Conservation (phyloP, 2,888 invertebrate genomes). For the Caenorhabditis wallacei region DNA sequence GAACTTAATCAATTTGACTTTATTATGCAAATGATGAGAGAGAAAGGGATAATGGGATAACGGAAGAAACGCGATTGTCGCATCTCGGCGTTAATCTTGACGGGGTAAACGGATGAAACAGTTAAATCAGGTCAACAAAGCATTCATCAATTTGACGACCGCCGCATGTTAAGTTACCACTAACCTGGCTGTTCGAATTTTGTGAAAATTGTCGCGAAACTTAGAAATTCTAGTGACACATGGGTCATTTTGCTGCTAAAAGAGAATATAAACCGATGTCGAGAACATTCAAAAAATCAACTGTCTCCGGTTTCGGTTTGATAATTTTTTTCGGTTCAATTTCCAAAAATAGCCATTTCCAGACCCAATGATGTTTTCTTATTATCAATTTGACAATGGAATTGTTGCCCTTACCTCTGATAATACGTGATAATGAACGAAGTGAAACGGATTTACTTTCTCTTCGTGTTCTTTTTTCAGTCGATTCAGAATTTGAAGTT, state of each 20-base stretch:
- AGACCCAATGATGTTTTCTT: slow-evolving; percentile 31
- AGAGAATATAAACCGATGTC: not conserved
- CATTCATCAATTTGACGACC: slow-evolving; percentile 51
- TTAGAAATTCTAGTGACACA: slow-evolving; percentile 19
- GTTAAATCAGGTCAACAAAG: slow-evolving; percentile 63
- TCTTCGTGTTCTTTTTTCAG: slow-evolving; percentile 9
- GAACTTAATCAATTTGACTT: not conserved
- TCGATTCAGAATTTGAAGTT: not conserved
- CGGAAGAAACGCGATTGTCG: slow-evolving; percentile 23
- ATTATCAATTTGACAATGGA: slow-evolving; percentile 30
- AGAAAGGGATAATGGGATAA: slow-evolving; percentile 50
- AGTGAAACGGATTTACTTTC: slow-evolving; percentile 35
- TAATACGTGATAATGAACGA: slow-evolving; percentile 48
- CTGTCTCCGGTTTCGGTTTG: slow-evolving; percentile 18
- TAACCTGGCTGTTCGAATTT: slow-evolving; percentile 19
- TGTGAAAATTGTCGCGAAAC: slow-evolving; percentile 6
- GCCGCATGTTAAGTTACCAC: slow-evolving; percentile 41
- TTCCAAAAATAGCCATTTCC: slow-evolving; percentile 40
- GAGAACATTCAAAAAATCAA: slow-evolving; percentile 2
- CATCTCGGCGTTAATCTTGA: slow-evolving; percentile 34
- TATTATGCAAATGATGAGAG: slow-evolving; percentile 55
- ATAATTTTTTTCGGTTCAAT: not conserved
- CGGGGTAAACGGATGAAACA: slow-evolving; percentile 55
- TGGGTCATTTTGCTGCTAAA: slow-evolving; percentile 12
- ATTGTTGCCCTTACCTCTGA: slow-evolving; percentile 44